phyloP scores from a whole-genome alignment of 2,888 invertebrate species.

The Nycteola revayana region DNA sequence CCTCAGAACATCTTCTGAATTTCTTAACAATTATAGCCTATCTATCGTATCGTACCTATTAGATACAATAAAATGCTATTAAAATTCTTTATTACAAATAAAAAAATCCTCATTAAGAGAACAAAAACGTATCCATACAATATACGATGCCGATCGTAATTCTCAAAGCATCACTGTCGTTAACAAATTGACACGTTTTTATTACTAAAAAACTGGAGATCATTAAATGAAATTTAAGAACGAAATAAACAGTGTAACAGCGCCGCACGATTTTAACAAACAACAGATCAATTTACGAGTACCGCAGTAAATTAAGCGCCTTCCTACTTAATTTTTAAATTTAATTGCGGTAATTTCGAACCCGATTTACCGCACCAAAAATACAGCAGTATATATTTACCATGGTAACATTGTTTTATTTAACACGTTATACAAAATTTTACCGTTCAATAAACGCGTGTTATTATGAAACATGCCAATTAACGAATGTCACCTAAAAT shows the following conservation, averaged over 20 bases:
- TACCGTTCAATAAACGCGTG: constrained; percentile 23
- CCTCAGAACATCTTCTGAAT: too few species aligned
- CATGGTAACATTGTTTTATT: constrained; percentile 19
- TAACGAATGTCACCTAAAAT: constrained; percentile 41
- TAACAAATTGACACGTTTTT: constrained; percentile 61
- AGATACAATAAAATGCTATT: too few species aligned
- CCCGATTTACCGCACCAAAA: constrained; percentile 40
- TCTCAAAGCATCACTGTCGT: constrained; percentile 39
- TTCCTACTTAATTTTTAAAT: constrained; percentile 59
- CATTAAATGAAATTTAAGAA: constrained; percentile 57
- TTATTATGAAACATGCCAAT: constrained; percentile 33
- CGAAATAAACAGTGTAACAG: constrained; percentile 42
- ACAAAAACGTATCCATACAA: constrained; percentile 18
- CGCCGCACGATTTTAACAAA: constrained; percentile 43
- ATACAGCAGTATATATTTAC: constrained; percentile 34
- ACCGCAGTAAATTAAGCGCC: constrained; percentile 59
- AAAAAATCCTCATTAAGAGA: constrained; percentile 18
- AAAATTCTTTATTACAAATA: too few species aligned
- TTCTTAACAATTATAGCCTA: too few species aligned
- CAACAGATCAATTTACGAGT: constrained; percentile 53
- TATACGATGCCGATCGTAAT: constrained; percentile 34
- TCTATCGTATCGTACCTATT: too few species aligned
- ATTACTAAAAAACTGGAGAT: constrained; percentile 43
- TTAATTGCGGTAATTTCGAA: constrained; percentile 55
- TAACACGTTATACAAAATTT: constrained; percentile 15